Percentiles rank a stretch among this genome's conserved stretches.
Conservation (phyloP, 2,797 vertebrate genomes). For the Pangasius sanitwongsei region DNA sequence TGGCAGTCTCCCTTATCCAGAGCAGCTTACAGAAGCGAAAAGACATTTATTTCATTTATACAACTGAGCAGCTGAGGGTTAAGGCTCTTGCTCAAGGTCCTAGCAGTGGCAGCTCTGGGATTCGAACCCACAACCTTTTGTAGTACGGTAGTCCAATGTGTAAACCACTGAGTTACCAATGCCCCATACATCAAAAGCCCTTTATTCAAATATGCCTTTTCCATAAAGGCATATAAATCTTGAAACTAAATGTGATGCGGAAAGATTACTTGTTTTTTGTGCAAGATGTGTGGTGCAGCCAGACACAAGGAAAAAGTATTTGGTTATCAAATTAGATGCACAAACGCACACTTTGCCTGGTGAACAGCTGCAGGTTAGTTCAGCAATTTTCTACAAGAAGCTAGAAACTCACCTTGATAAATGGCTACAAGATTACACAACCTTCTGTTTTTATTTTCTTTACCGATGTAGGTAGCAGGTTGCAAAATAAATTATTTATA, state of each 20-base stretch:
- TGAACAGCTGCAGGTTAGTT: neutral
- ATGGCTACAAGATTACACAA: neutral
- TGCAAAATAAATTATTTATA: neutral
- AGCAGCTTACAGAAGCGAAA: neutral
- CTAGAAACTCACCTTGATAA: neutral
- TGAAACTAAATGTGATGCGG: neutral
- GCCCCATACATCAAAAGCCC: neutral
- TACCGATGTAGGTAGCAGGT: neutral
- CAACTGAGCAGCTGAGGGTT: neutral
- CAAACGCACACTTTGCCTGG: neutral
- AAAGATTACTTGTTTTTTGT: neutral
- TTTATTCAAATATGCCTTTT: neutral
- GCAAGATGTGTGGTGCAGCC: no score
- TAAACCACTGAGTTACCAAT: neutral
- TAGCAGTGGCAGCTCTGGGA: neutral
- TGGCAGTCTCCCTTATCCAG: neutral
- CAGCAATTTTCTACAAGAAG: neutral
- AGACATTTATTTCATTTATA: neutral
- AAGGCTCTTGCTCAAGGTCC: neutral
- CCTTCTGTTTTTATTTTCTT: neutral
- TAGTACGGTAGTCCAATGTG: neutral
- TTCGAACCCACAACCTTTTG: neutral
- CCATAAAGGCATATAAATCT: neutral
- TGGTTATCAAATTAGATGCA: constrained; percentile 4
- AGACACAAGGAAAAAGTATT: neutral